Base-by-base conservation (phyloP, 2,113 vertebrate genomes). In the Epinephelus fuscoguttatus region DNA sequence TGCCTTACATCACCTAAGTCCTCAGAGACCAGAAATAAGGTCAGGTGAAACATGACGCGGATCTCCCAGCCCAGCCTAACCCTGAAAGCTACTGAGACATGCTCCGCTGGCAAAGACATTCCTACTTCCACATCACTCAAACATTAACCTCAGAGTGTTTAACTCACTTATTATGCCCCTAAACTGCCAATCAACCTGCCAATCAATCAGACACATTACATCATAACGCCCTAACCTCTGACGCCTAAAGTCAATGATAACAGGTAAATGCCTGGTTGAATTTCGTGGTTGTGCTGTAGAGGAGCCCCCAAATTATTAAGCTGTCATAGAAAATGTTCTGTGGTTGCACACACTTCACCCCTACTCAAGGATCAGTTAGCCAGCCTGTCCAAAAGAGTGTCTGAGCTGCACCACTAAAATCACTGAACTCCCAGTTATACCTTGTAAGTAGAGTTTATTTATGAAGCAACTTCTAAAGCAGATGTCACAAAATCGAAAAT, bases 41-140 rank as follows among this genome's bases (percentile, higher is more conserved):
- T 89, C 87, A 84, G 21, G 23, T 84, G 80, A 89, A 92, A 91
- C 62, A 50, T 75, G 80, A 90, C 52, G 66, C 67, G 3, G 61
- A 70, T 60, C n/a, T 78, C 33, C 23, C 67, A 62, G 27, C 69
- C 75, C 45, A 76, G 42, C 77, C 60, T 80, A 47, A 78, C 10
- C 70, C 17, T 49, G 70, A 78, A 55, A 61, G 63, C 75, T 60
- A 80, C 62, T 72, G 50, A 84, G 60, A 84, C 10, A 1, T 75
- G 49, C 64, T 67, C 69, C 57, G 70, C 49, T 37, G 63, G 63
- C 47, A 81, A 71, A 78, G 67, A 81, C 8, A 61, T 70, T 75
- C 53, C 59, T 57, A 14, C 76, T 80, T 78, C 63, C 70, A 75
- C 70, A 69, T 23, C 42, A 82, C 27, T 89, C 49, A 80, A 70